Evolutionary conservation across 2,797 vertebrate species (phyloP).

Genomic region (Muscicapa comitata): DNA sequence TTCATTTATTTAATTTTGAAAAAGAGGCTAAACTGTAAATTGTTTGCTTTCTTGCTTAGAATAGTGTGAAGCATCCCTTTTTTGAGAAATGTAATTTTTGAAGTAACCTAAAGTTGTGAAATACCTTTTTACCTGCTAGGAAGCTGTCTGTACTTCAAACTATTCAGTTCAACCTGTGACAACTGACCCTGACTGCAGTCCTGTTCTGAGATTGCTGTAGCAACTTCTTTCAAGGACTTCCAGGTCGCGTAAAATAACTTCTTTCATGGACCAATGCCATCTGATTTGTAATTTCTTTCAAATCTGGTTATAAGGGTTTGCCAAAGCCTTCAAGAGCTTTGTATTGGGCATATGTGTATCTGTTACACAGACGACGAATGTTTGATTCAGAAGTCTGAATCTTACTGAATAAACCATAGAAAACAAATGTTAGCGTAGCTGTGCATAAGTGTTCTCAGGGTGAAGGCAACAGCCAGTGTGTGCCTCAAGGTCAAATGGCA

Average conservation of each 20-base stretch:
- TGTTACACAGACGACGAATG: not conserved
- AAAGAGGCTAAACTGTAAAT: not conserved
- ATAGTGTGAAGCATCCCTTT: not conserved
- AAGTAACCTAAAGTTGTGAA: not conserved
- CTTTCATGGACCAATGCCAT: not conserved
- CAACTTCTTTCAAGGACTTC: not conserved
- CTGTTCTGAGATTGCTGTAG: not conserved
- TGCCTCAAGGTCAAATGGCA: not conserved
- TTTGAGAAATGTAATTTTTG: not conserved
- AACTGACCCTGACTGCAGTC: not conserved
- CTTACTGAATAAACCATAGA: not conserved
- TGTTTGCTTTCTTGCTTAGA: not conserved
- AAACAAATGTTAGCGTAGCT: not conserved
- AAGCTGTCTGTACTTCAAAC: not conserved
- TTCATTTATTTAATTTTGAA: not conserved
- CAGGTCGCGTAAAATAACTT: not conserved
- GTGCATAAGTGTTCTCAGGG: not conserved
- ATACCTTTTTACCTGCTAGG: not conserved
- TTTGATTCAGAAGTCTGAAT: not conserved
- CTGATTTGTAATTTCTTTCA: not conserved
- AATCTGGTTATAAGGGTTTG: not conserved
- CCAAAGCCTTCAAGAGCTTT: not conserved
- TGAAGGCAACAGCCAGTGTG: not conserved
- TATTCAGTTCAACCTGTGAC: not conserved
- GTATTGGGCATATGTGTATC: not conserved